Percentiles rank a stretch among this genome's conserved stretches.
phyloP scores from a whole-genome alignment of 2,797 vertebrate genomes.

The Tokudaia tokunoshimensis region DNA sequence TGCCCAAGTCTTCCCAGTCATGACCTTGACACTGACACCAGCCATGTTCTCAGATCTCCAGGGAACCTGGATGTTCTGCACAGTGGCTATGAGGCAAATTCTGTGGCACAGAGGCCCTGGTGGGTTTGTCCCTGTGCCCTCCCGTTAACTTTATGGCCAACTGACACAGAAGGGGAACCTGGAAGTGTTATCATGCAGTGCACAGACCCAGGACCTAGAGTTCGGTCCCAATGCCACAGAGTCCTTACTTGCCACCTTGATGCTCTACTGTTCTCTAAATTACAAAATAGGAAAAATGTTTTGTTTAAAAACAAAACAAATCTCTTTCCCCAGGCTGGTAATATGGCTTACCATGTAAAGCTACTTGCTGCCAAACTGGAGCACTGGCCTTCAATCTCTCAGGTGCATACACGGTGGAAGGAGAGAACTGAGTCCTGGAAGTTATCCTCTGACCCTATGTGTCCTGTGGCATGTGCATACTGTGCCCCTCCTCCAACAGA shows the following conservation, averaged over 20 bases:
- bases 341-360: not conserved
- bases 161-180: not conserved
- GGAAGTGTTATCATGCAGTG: not conserved
- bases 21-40: not conserved
- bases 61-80: not conserved
- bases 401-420: not conserved
- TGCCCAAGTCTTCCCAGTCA: not conserved
- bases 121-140: not conserved
- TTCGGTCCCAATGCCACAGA: not conserved
- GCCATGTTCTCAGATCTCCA: not conserved
- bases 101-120: not conserved
- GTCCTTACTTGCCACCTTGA: rapidly evolving
- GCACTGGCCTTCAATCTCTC: not conserved
- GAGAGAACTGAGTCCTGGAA: not conserved
- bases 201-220: not conserved
- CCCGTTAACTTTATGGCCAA: rapidly evolving
- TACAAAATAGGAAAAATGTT: not conserved
- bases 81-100: rapidly evolving
- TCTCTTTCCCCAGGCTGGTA: not conserved
- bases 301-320: not conserved
- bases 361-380: not conserved
- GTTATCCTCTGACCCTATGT: not conserved
- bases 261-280: not conserved
- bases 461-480: too few relatives aligned
- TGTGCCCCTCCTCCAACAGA: not conserved